phyloP scores from a whole-genome alignment of 2,888 invertebrate genomes.

The Dryobotodes eremita region DNA sequence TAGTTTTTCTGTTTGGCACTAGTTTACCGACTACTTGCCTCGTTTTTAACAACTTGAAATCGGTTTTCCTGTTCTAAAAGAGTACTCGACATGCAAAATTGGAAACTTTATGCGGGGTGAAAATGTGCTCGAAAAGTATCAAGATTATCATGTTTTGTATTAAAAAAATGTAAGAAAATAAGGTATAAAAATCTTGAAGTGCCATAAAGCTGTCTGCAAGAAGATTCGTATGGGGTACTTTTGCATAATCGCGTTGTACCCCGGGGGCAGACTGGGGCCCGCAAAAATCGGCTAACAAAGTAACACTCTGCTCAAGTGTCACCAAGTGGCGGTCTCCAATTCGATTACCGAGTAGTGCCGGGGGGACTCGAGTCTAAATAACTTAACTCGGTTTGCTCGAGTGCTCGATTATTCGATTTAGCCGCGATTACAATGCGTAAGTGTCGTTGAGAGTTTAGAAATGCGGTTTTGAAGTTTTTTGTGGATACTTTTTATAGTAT shows the following conservation, averaged over 20 bases:
- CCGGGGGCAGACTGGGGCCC: conserved; percentile 70
- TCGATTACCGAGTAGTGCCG: conserved; percentile 87
- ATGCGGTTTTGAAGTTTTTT: conserved; percentile 75
- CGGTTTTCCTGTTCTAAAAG: conserved; percentile 47
- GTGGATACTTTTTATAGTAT: conserved; percentile 63
- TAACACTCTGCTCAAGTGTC: conserved; percentile 87
- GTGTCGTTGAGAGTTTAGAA: conserved; percentile 79
- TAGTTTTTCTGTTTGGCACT: conserved; percentile 50
- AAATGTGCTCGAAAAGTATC: conserved; percentile 47
- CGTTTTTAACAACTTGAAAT: conserved; percentile 48
- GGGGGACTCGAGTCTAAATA: conserved; percentile 85
- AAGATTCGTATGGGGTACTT: conserved; percentile 74
- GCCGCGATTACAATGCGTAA: conserved; percentile 86
- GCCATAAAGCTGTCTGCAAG: conserved; percentile 75
- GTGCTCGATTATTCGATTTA: conserved; percentile 88
- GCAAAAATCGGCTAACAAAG: conserved; percentile 89
- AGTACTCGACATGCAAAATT: conserved; percentile 54
- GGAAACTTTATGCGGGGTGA: conserved; percentile 35
- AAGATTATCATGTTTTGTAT: conserved; percentile 59
- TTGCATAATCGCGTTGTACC: conserved; percentile 82
- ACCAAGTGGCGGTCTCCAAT: conserved; percentile 88
- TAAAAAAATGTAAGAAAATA: conserved; percentile 64
- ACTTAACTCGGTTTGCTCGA: conserved; percentile 86
- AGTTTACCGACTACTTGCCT: conserved; percentile 27
- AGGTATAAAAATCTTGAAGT: conserved; percentile 66